Evolutionary conservation across 2,888 invertebrate genomes (phyloP).

Genomic region (Amblyjoppa fuscipennis): DNA sequence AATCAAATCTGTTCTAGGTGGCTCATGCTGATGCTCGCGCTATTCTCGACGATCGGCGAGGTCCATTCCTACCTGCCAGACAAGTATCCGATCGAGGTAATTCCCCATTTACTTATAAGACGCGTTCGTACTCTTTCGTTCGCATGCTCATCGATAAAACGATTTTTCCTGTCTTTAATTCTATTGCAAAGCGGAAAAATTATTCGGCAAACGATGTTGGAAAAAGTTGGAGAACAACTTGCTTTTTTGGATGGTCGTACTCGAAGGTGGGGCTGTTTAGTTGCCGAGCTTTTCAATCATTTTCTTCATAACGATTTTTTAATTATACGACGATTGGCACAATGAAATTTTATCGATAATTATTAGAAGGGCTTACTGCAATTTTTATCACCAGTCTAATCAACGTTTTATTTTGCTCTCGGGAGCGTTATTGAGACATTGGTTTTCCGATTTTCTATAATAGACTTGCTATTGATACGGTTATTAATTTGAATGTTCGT

Average conservation of each 20-base stretch:
- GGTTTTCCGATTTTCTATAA: background rate
- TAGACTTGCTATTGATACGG: background rate
- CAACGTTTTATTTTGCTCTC: too few species aligned
- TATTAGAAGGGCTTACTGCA: background rate
- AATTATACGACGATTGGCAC: background rate
- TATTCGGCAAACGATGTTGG: too few species aligned
- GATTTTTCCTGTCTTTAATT: background rate
- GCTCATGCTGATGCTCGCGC: constrained; percentile 76
- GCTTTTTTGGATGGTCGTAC: background rate
- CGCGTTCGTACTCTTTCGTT: background rate
- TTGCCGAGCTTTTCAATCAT: background rate
- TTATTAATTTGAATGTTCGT: too few species aligned
- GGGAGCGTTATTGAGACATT: too few species aligned
- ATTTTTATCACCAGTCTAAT: too few species aligned
- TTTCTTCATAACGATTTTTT: background rate
- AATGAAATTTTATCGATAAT: background rate
- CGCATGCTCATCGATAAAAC: background rate
- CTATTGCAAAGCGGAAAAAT: too few species aligned
- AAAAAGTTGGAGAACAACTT: too few species aligned
- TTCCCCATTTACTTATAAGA: constrained; percentile 2
- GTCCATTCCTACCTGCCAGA: constrained; percentile 78
- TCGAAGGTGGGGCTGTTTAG: background rate
- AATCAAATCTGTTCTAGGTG: constrained; percentile 77
- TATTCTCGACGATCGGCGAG: constrained; percentile 75
- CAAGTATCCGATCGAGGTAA: constrained; percentile 82